Evolutionary conservation across 2,113 vertebrate species (phyloP).

Genomic region (Pteronura brasiliensis): DNA sequence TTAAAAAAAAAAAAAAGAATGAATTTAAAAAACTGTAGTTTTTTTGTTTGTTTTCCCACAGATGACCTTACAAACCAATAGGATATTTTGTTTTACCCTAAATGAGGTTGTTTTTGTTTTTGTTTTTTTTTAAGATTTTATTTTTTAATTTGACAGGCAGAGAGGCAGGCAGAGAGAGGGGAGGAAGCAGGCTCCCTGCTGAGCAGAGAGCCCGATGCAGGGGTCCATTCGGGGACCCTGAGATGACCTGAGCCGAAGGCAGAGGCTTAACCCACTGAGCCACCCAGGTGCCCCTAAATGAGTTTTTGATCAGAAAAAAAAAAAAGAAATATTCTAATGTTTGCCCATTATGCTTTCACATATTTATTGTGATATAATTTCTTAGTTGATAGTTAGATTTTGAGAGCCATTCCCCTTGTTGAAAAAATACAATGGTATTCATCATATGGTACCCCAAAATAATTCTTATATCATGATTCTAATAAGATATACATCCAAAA

Average conservation of each 20-base stretch:
- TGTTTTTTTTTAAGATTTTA: too few relatives aligned
- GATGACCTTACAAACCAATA: not conserved
- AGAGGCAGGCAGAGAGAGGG: too few relatives aligned
- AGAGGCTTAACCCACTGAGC: too few relatives aligned
- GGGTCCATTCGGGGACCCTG: too few relatives aligned
- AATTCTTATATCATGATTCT: not conserved
- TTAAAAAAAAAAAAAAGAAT: too few relatives aligned
- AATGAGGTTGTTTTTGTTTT: not conserved
- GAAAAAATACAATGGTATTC: not conserved
- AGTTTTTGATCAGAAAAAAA: not conserved
- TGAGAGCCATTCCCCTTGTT: not conserved
- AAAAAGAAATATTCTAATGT: not conserved
- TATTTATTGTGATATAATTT: not conserved
- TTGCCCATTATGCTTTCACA: not conserved
- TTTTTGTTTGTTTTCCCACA: not conserved
- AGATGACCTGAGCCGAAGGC: too few relatives aligned
- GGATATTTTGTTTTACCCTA: not conserved
- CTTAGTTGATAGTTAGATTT: not conserved
- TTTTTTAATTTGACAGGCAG: too few relatives aligned
- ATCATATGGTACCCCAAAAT: not conserved
- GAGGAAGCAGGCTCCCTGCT: too few relatives aligned
- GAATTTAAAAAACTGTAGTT: not conserved
- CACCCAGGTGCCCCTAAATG: not conserved
- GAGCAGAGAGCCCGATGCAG: too few relatives aligned
- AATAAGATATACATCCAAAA: not conserved